Conservation (phyloP, 2,888 invertebrate species). For the Drosophila yooni region DNA sequence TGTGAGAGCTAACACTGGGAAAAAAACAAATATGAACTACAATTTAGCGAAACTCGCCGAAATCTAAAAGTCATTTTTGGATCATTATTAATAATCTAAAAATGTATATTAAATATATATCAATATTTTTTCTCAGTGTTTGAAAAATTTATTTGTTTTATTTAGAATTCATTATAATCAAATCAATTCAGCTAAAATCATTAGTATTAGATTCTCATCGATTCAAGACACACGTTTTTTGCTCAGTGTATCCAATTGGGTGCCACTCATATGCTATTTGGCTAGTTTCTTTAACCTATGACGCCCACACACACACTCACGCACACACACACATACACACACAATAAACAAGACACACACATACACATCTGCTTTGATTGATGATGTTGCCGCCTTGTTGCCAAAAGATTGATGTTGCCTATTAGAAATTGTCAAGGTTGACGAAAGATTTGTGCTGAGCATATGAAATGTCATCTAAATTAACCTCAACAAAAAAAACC, state of each 20-base stretch:
- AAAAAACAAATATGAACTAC: not conserved
- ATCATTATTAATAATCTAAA: not conserved
- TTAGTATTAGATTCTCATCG: not conserved
- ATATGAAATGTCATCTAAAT: slow-evolving; percentile 46
- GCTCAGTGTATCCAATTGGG: slow-evolving; percentile 3
- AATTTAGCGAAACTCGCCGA: not conserved
- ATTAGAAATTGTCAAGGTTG: slow-evolving; percentile 54
- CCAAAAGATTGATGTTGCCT: slow-evolving; percentile 64
- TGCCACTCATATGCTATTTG: slow-evolving; percentile 31
- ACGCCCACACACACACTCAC: slow-evolving; percentile 5
- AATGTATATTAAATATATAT: not conserved
- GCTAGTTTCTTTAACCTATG: slow-evolving; percentile 31
- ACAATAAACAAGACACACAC: not conserved
- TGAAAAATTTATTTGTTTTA: not conserved
- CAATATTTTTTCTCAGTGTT: not conserved
- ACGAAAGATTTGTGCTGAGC: slow-evolving; percentile 40
- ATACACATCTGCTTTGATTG: slow-evolving; percentile 50
- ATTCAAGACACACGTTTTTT: not conserved
- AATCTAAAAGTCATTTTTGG: not conserved
- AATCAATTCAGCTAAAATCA: not conserved
- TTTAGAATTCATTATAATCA: not conserved
- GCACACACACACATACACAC: not conserved
- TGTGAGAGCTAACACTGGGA: not conserved
- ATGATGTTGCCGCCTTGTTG: slow-evolving; percentile 39
- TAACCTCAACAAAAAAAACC: slow-evolving; percentile 27